A percentile compares a stretch with the other conserved stretches of the same genome.
These are phyloP conservation scores for Acanthopleura granulata DNA, from an alignment of 2,888 invertebrate species.

Conservation along the genomic window DNA sequence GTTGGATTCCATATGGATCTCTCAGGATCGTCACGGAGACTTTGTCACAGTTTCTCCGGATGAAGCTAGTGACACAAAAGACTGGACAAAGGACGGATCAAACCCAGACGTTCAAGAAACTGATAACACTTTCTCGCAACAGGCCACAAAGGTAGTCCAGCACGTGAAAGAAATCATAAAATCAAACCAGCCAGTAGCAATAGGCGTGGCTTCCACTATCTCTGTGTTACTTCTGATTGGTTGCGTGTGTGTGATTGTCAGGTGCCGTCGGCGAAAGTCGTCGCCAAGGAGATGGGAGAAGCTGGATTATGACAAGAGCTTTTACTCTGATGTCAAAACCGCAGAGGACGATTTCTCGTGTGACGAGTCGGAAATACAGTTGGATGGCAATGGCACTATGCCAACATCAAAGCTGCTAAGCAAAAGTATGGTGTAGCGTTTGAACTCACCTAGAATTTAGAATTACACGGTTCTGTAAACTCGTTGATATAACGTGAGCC, in stretches of 20 bases:
- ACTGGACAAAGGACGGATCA: neutral
- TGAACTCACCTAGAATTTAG: neutral
- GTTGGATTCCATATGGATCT: slow-evolving; percentile 49
- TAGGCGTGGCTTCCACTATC: neutral
- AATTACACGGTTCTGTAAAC: too few species aligned
- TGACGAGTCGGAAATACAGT: neutral
- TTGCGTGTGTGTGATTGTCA: slow-evolving; percentile 1
- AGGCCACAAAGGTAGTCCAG: neutral
- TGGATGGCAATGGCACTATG: slow-evolving; percentile 18
- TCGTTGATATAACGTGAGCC: too few species aligned
- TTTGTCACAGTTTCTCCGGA: slow-evolving; percentile 14
- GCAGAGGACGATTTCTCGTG: slow-evolving; percentile 17
- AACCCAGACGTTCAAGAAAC: neutral
- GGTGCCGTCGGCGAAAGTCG: neutral
- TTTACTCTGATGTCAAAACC: slow-evolving; percentile 13
- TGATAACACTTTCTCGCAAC: neutral
- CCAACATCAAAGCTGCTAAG: slow-evolving; percentile 15
- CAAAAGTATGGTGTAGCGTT: slow-evolving; percentile 8
- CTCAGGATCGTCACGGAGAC: slow-evolving; percentile 45
- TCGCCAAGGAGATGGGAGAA: slow-evolving; percentile 11
- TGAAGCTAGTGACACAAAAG: neutral
- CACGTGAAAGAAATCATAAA: slow-evolving; percentile 5
- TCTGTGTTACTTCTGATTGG: neutral
- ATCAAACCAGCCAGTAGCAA: slow-evolving; percentile 3
- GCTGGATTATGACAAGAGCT: slow-evolving; percentile 20